Conservation (phyloP, 2,888 invertebrate genomes). For the Chrysolina oricalcia region DNA sequence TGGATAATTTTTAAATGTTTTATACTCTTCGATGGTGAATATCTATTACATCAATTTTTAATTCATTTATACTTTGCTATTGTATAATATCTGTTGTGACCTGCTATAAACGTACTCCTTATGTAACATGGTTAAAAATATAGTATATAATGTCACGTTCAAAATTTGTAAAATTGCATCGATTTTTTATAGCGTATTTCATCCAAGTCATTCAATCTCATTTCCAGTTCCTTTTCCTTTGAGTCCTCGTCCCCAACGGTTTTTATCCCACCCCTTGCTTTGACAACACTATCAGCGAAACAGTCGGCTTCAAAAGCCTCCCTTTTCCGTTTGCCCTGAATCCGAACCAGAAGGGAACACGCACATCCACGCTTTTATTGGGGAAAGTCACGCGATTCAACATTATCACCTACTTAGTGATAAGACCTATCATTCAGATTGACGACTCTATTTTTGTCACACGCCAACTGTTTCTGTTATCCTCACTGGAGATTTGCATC, state of each 20-base stretch:
- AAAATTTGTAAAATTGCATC: too few relatives aligned
- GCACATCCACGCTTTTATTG: constrained; percentile 5
- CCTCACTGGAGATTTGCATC: neutral
- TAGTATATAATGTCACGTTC: too few relatives aligned
- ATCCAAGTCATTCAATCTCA: neutral
- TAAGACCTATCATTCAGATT: constrained; percentile 53
- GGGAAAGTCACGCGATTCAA: constrained; percentile 52
- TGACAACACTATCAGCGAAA: neutral
- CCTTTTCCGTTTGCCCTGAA: neutral
- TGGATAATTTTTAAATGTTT: too few relatives aligned
- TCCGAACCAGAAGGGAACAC: neutral
- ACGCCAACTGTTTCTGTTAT: constrained; percentile 29
- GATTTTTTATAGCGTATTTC: too few relatives aligned
- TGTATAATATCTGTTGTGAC: too few relatives aligned
- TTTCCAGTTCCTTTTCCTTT: neutral
- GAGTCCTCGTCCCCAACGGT: neutral
- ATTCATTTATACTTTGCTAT: too few relatives aligned
- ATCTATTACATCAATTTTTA: too few relatives aligned
- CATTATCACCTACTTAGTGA: constrained; percentile 60
- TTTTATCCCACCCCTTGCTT: neutral
- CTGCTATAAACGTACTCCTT: too few relatives aligned
- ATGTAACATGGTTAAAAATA: too few relatives aligned
- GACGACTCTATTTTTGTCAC: constrained; percentile 57
- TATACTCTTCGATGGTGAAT: too few relatives aligned
- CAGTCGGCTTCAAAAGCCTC: constrained; percentile 13